Base-by-base conservation (phyloP, 2,888 invertebrate species). In the Lasioglossum marginatum region DNA sequence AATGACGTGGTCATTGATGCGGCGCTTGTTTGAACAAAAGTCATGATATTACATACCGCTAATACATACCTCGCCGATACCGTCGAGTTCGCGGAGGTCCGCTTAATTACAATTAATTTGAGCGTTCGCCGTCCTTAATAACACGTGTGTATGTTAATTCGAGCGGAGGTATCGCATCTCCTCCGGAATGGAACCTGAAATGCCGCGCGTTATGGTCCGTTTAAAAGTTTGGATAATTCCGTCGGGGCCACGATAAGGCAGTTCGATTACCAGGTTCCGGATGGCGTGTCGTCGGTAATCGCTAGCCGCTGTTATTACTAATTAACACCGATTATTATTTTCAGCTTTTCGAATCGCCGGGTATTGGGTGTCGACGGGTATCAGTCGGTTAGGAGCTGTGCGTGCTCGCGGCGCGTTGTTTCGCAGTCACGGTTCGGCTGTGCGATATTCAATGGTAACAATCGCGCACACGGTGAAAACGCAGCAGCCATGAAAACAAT, bases 241-340 rank as follows among this genome's bases (percentile, higher is more conserved):
- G 14, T 19, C 10, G 57, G 37, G 45, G 48, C 34, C 19, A 34
- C 60, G 81, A 74, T 83, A 81, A 81, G 71, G 48, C 23, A 19
- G 68, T 70, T 70, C 79, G 73, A 79, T 82, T 73, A 79, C 66
- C 79, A 52, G 43, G 31, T 31, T 48, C 27, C 37, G 72, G 34
- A 72, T 81, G 63, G 48, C 75, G 81, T 82, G 77, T 34, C 16
- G 40, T 57, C 52, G 77, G 43, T 77, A 77, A 81, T 71, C 72
- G 66, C 23, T 34, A 68, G 77, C 77, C 82, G 57, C 77, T 77
- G 52, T 66, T 77, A 57, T 77, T 68, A 27, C 72, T 77, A 81
- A 81, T 83, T 83, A 73, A 52, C 14, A 37, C 23, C 16, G 66
- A 66, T 66, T 77, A 83, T 81, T 57, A 73, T 77, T 75, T 57